Evolutionary conservation across 30 jellyfish, hydroid and myxozoan species (phyloP).

Genomic region (Catostylus mosaicus): DNA sequence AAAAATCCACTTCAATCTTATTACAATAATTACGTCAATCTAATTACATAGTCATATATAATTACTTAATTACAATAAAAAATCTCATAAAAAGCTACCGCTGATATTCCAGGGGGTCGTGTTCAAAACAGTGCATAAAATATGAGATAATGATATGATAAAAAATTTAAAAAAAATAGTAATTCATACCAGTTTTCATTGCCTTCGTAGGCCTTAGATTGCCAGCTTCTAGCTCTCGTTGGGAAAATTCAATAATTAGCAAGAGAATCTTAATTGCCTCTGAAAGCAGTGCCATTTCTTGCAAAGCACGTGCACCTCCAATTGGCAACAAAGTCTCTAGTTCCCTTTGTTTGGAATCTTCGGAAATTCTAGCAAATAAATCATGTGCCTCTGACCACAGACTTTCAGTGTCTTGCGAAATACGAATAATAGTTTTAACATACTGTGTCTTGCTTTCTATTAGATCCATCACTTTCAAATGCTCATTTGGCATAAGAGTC

Average conservation of each 20-base stretch:
- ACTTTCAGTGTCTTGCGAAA: conserved; percentile 35
- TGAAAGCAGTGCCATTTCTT: conserved; percentile 45
- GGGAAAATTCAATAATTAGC: conserved; percentile 36
- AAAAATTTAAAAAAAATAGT: too few species aligned
- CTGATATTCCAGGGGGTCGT: too few species aligned
- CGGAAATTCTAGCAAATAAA: conserved; percentile 1
- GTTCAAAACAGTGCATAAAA: too few species aligned
- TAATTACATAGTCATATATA: too few species aligned
- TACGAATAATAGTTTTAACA: conserved; percentile 32
- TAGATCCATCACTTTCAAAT: conserved; percentile 55
- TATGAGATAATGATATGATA: too few species aligned
- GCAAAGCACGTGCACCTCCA: conserved; percentile 33
- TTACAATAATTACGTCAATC: too few species aligned
- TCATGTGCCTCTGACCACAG: conserved; percentile 64
- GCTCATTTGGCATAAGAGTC: conserved; percentile 75
- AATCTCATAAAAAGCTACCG: too few species aligned
- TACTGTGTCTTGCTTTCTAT: conserved; percentile 26
- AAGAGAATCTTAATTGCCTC: conserved; percentile 41
- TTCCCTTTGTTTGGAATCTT: conserved; percentile 1
- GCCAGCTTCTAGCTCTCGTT: conserved; percentile 29
- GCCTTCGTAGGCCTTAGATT: conserved; percentile 70
- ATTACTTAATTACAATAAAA: too few species aligned
- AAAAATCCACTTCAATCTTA: too few species aligned
- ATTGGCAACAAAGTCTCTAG: conserved; percentile 47
- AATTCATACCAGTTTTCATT: conserved; percentile 53